Evolutionary conservation across 1,140 invertebrate genomes (phyloP).

Genomic region (Rhopalosiphum maidis): DNA sequence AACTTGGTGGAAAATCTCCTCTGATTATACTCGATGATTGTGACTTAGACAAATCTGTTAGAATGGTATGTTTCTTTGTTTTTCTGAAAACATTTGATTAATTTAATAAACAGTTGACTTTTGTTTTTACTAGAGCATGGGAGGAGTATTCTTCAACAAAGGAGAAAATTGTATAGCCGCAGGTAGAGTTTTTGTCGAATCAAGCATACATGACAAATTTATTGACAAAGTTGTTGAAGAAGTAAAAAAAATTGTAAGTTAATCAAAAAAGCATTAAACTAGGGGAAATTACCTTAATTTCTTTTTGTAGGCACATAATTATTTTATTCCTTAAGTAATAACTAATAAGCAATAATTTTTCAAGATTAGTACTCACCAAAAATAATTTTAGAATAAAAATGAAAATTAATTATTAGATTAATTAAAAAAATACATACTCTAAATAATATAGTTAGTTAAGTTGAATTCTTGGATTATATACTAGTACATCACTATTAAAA

Average conservation of each 20-base stretch:
- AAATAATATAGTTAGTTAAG: too few relatives aligned
- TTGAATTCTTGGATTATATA: too few relatives aligned
- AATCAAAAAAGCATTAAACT: neutral
- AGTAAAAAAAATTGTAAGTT: constrained; percentile 78
- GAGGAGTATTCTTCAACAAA: constrained; percentile 96
- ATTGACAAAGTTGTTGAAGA: constrained; percentile 79
- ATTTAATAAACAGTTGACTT: constrained; percentile 30
- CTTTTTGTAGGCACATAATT: too few relatives aligned
- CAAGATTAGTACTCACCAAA: too few relatives aligned
- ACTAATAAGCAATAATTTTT: too few relatives aligned
- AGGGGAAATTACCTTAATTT: neutral
- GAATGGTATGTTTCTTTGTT: constrained; percentile 72
- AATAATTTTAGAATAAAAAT: too few relatives aligned
- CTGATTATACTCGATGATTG: constrained; percentile 92
- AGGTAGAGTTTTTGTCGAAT: constrained; percentile 92
- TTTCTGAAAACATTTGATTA: neutral
- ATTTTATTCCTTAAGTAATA: too few relatives aligned
- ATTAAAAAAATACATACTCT: too few relatives aligned
- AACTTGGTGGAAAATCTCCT: constrained; percentile 95
- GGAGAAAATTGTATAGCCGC: constrained; percentile 98
- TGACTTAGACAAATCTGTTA: constrained; percentile 90
- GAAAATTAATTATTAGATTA: too few relatives aligned
- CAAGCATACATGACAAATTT: constrained; percentile 89
- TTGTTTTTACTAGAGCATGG: constrained; percentile 75
- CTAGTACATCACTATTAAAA: too few relatives aligned